Base-by-base conservation (phyloP, 1,140 invertebrate species). In the Asbolus verrucosus region DNA sequence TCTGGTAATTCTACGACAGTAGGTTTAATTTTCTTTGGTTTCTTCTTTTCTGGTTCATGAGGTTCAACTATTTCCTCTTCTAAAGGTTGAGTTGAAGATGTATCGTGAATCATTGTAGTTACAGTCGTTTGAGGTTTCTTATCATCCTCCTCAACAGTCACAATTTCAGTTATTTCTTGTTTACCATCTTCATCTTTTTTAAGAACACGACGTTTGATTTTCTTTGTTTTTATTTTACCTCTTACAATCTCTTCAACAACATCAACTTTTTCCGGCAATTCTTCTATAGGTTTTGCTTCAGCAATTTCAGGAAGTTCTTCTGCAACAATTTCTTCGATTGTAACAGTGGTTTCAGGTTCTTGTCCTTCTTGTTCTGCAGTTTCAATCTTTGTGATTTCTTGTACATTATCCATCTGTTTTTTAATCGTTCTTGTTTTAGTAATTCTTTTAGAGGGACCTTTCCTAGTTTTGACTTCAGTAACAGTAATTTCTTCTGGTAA, bases 381-480 rank as follows among this genome's bases (percentile, higher is more conserved):
- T 80, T 69, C 24, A 33, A 72, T 81, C 59, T 82, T 79, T 1
- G 75, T 68, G 46, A 76, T 41, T n/a, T 76, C 81, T 60, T 75
- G 65, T 36, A 76, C 75, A n/a, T 38, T 61, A 11, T 70, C 77
- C 14, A 41, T 65, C 27, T 73, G 71, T 60, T 79, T 83, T 76
- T 73, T 80, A 16, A 79, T 76, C 65, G 71, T 73, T 8, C 75
- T 71, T 59, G 79, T 82, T 71, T 79, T 81, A 0, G 77, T 79
- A 19, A 78, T 78, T 21, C 76, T 75, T 70, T 80, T 70, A 6
- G 72, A 76, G 21, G 79, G 77, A 70, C 82, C 81, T 76, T 83
- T 80, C 38, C 83, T 76, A 8, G 83, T 83, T 16, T 81, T 81
- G 43, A 82, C 78, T 76, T 83, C 81, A 4, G 78, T 82, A 16